phyloP scores from a whole-genome alignment of 2,113 vertebrate species.

The Myxocyprinus asiaticus region DNA sequence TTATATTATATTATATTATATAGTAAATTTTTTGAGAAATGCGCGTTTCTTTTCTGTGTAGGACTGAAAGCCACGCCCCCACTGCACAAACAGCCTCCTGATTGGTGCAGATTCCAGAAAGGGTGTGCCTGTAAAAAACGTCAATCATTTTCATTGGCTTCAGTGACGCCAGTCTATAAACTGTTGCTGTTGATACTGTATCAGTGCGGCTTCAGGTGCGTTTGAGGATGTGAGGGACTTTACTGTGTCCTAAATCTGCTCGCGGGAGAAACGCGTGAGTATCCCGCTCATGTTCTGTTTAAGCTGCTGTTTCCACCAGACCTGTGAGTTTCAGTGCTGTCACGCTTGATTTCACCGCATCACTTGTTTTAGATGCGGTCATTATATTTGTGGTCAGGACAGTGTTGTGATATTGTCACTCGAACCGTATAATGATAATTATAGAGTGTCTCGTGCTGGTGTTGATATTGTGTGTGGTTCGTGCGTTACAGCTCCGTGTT shows the following conservation, averaged over 20 bases:
- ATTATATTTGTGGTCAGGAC: background rate
- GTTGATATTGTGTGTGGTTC: background rate
- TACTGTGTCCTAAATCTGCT: no score
- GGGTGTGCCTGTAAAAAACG: slow-evolving; percentile 45
- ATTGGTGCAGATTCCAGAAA: slow-evolving; percentile 57
- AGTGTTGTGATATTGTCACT: background rate
- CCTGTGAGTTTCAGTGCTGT: background rate
- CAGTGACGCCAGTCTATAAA: slow-evolving; percentile 58
- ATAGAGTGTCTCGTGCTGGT: background rate
- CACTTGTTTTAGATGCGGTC: background rate
- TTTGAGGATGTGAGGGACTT: slow-evolving; percentile 61
- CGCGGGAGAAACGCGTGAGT: slow-evolving; percentile 20
- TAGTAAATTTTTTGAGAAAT: background rate
- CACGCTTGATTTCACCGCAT: background rate
- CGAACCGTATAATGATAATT: background rate
- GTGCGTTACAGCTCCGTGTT: slow-evolving; percentile 34
- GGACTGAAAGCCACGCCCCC: slow-evolving; percentile 53
- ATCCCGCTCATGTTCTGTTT: background rate
- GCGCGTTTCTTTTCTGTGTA: no score
- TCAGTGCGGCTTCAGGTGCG: slow-evolving; percentile 69
- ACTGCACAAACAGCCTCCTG: slow-evolving; percentile 38
- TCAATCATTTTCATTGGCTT: slow-evolving; percentile 58
- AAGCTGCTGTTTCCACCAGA: background rate
- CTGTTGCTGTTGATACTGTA: slow-evolving; percentile 69
- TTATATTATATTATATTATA: background rate